Percentiles rank a stretch among this genome's conserved stretches.
phyloP scores from a whole-genome alignment of 2,888 invertebrate genomes.

The Torymus tubicola region DNA sequence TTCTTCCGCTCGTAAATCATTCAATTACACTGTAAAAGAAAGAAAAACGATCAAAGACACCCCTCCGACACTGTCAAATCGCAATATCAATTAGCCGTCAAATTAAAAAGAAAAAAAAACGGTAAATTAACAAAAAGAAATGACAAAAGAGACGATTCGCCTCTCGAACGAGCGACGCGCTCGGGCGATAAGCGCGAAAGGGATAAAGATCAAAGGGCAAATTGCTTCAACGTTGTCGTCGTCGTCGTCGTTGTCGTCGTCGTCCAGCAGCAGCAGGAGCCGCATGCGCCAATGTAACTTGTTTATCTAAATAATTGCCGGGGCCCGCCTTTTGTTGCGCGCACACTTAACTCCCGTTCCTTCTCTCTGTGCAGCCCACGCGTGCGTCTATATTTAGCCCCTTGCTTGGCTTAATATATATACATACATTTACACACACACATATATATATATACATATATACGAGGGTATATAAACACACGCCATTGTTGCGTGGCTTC shows the following conservation, averaged over 20 bases:
- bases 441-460: background rate
- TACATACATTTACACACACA: background rate
- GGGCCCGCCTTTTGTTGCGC: slow-evolving; percentile 40
- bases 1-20: too few relatives aligned
- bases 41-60: too few relatives aligned
- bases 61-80: background rate
- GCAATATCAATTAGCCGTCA: slow-evolving; percentile 15
- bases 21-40: too few relatives aligned
- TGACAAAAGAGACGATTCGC: background rate
- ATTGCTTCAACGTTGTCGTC: slow-evolving; percentile 14
- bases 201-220: slow-evolving; percentile 54
- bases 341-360: background rate
- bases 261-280: background rate
- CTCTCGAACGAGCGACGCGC: background rate
- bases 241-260: slow-evolving; percentile 26
- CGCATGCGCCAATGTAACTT: slow-evolving; percentile 38
- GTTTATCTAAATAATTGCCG: slow-evolving; percentile 56
- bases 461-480: slow-evolving; percentile 13
- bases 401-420: background rate
- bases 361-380: background rate
- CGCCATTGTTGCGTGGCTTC: slow-evolving; percentile 59
- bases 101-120: background rate
- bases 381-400: background rate
- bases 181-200: slow-evolving; percentile 12
- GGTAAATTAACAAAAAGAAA: background rate